Evolutionary conservation across 2,113 vertebrate genomes (phyloP), one percentile per base, ranked within the genome.

Genomic region (Oophaga pumilio): DNA sequence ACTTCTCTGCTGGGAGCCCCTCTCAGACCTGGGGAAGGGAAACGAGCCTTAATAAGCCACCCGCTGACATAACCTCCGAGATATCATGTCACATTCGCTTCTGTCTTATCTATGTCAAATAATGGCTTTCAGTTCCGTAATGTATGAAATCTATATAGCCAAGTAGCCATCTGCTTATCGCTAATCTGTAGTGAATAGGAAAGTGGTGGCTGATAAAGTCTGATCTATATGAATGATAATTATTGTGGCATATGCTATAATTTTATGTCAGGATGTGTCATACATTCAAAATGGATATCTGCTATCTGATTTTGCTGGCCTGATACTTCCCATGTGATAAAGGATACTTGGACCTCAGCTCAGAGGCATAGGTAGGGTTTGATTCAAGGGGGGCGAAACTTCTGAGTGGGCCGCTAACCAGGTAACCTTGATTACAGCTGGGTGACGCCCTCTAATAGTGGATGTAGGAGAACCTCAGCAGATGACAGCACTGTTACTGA

Each of bases 31-130:
- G 43, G 57, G 14, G 57, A 88, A 66, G 80, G 33, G 52, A 88
- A 84, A 73, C 49, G 2, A 76, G 33, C 43, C 74, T 88, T 88
- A 88, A 88, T 88, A 88, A 84, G 80, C 87, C 87, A 84, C 87
- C 80, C 49, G 71, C 86, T 88, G 86, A 88, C 80, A 88, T 88
- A 88, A 88, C 79, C 79, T 76, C 57, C 22, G 52, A 52, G 71
- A 64, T 82, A 88, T 82, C 68, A 76, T 76, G 79, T 88, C 79
- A 82, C 68, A 87, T 69, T 83, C 57, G 56, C 56, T 33, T 83
- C 80, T 76, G 86, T 64, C 26, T 88, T 88, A 43, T 66, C 68
- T 76, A 62, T 87, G 60, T 80, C 85, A 56, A 43, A 80, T 80
- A 86, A 86, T 69, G 26, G 6, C 8, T 69, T 86, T 86, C 50